phyloP scores from a whole-genome alignment of 2,797 vertebrate species.

The Hippoglossus hippoglossus region DNA sequence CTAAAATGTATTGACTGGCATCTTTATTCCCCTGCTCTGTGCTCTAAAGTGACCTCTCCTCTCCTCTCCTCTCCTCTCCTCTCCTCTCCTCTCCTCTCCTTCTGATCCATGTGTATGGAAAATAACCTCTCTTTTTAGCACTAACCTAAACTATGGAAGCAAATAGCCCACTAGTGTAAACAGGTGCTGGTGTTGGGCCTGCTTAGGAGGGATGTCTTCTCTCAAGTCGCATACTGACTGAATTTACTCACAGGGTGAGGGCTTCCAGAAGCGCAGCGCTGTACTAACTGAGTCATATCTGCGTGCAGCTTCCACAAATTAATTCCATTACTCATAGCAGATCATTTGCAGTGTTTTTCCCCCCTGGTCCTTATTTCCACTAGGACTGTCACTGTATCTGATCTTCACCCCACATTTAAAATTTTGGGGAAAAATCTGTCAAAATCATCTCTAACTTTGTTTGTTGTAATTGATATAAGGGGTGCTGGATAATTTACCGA shows the following conservation, averaged over 20 bases:
- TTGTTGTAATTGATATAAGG: too few species aligned
- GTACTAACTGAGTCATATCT: slow-evolving; percentile 15
- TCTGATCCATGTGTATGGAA: slow-evolving; percentile 42
- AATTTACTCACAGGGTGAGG: slow-evolving; percentile 47
- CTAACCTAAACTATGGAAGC: slow-evolving; percentile 41
- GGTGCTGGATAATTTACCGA: too few species aligned
- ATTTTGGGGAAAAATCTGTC: too few species aligned
- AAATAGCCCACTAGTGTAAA: slow-evolving; percentile 64
- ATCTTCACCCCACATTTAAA: neutral
- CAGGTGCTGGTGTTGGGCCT: slow-evolving; percentile 42
- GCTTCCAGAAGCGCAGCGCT: slow-evolving; percentile 20
- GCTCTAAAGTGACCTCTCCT: slow-evolving; percentile 23
- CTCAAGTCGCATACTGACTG: slow-evolving; percentile 45
- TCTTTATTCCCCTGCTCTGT: slow-evolving; percentile 35
- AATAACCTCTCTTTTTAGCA: slow-evolving; percentile 33
- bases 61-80: neutral
- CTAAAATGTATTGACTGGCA: slow-evolving; percentile 44
- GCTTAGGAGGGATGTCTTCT: slow-evolving; percentile 31
- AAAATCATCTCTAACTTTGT: too few species aligned
- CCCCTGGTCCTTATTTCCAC: neutral
- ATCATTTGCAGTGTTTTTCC: slow-evolving; percentile 21
- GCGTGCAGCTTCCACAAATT: slow-evolving; percentile 6
- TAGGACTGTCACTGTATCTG: neutral
- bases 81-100: neutral
- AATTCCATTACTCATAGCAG: slow-evolving; percentile 14